Conservation (phyloP, 2,797 vertebrate species). For the Scolopax rusticola region DNA sequence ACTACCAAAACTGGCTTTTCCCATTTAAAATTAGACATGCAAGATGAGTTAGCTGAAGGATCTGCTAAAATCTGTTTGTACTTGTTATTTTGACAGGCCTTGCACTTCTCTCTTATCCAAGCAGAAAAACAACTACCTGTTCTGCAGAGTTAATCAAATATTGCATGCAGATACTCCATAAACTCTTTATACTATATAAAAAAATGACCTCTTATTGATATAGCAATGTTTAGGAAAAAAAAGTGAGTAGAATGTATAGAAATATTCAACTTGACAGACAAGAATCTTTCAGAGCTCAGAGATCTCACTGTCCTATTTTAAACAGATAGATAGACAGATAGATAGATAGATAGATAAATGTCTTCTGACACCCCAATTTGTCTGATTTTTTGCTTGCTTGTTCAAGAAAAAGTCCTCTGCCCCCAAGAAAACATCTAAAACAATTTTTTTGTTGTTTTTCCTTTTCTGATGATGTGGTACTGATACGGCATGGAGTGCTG, state of each 20-base stretch:
- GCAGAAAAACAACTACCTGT: neutral
- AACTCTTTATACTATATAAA: neutral
- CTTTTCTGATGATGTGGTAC: neutral
- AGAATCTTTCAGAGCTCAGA: neutral
- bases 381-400: fast-evolving
- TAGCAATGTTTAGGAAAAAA: neutral
- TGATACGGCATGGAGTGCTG: neutral
- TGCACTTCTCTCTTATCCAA: neutral
- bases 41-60: neutral
- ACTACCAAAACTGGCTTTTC: neutral
- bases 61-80: neutral
- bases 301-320: neutral
- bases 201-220: neutral
- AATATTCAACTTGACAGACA: neutral
- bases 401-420: neutral
- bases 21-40: neutral
- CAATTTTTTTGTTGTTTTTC: neutral
- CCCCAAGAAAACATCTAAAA: neutral
- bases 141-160: neutral
- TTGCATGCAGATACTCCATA: neutral
- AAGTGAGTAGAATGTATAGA: neutral
- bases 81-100: neutral
- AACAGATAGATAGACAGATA: neutral
- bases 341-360: neutral
- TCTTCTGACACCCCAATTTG: neutral